phyloP scores from a whole-genome alignment of 2,888 invertebrate species.

The Ceramica pisi region DNA sequence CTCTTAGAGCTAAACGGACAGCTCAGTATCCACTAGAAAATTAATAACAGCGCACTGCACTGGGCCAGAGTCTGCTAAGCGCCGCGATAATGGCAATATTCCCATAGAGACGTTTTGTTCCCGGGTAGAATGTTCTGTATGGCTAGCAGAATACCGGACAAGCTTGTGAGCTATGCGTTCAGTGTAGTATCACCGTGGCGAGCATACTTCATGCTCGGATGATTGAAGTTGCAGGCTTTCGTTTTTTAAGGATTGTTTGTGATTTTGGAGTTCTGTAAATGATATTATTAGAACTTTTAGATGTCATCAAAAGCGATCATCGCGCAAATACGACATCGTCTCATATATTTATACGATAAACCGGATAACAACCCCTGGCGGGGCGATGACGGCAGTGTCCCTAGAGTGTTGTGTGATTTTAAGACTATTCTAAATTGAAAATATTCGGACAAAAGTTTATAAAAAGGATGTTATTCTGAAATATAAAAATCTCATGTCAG shows the following conservation, averaged over 20 bases:
- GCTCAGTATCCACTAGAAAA: constrained; percentile 42
- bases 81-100: constrained; percentile 50
- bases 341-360: no score
- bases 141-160: constrained; percentile 41
- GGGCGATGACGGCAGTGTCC: no score
- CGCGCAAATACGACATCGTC: no score
- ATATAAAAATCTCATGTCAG: no score
- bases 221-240: constrained; percentile 5
- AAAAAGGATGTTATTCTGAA: no score
- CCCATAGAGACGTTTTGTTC: constrained; percentile 54
- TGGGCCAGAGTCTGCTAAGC: constrained; percentile 32
- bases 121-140: constrained; percentile 27
- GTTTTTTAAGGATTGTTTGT: neutral
- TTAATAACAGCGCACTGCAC: constrained; percentile 44
- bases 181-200: constrained; percentile 14
- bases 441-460: no score
- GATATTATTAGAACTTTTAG: neutral
- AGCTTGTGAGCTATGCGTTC: constrained; percentile 21
- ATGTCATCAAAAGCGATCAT: no score
- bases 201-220: constrained; percentile 34
- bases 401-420: no score
- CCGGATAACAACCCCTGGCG: no score
- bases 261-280: neutral
- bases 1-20: constrained; percentile 8
- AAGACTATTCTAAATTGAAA: no score